Conservation (phyloP, 2,888 invertebrate genomes). For the Ectropis crepuscularia region DNA sequence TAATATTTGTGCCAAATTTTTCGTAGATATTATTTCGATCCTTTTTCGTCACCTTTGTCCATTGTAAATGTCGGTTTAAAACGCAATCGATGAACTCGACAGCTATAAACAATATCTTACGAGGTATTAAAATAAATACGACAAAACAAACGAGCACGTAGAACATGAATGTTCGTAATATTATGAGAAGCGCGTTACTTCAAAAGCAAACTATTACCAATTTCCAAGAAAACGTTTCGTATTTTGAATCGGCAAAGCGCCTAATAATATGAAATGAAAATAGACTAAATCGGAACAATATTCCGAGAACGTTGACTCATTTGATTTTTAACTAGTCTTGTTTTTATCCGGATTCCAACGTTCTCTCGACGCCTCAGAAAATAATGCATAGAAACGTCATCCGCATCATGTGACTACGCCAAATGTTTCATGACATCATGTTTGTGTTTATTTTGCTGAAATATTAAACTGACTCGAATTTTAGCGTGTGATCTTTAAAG, state of each 20-base stretch:
- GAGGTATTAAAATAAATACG: too few relatives aligned
- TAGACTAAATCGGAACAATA: constrained; percentile 11
- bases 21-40: too few relatives aligned
- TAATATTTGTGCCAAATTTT: too few relatives aligned
- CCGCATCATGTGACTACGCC: constrained; percentile 13
- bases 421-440: constrained; percentile 23
- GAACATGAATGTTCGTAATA: too few relatives aligned
- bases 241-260: background rate
- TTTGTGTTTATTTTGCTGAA: constrained; percentile 3
- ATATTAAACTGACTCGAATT: constrained; percentile 1
- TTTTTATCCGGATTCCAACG: constrained; percentile 26
- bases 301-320: constrained; percentile 23
- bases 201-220: too few relatives aligned
- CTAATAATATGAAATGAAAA: constrained; percentile 4
- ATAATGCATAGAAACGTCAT: constrained; percentile 15
- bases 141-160: too few relatives aligned
- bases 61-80: too few relatives aligned
- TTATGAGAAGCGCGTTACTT: too few relatives aligned
- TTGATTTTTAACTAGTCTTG: background rate
- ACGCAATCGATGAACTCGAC: too few relatives aligned
- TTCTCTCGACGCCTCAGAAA: constrained; percentile 16
- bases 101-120: too few relatives aligned
- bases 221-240: constrained; percentile 1
- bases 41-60: too few relatives aligned
- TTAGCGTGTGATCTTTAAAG: background rate